Conservation (phyloP, 2,888 invertebrate species). For the Taphrorychus bicolor region DNA sequence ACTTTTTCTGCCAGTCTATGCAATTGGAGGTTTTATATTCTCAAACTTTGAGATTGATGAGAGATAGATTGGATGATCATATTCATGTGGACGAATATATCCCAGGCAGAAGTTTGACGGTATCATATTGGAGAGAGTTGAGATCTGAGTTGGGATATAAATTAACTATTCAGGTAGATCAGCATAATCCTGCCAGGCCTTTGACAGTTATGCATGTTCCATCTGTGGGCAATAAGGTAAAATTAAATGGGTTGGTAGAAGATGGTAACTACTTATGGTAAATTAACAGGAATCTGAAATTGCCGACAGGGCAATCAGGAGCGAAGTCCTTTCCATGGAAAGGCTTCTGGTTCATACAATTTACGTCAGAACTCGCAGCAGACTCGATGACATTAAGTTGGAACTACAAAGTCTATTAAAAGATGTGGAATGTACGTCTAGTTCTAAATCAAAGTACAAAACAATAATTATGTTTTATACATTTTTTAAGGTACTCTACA, state of each 20-base stretch:
- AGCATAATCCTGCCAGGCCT: conserved; percentile 78
- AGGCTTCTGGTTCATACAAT: conserved; percentile 93
- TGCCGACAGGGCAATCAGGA: conserved; percentile 80
- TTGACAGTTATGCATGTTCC: conserved; percentile 75
- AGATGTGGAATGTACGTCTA: conserved; percentile 72
- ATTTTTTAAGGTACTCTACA: conserved; percentile 75
- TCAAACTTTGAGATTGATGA: conserved; percentile 85
- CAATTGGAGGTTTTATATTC: conserved; percentile 92
- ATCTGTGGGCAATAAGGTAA: conserved; percentile 68
- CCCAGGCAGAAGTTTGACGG: conserved; percentile 85
- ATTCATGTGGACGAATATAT: conserved; percentile 90
- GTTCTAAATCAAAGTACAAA: not conserved
- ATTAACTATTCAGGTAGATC: conserved; percentile 87
- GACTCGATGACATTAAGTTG: conserved; percentile 82
- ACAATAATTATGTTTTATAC: not conserved
- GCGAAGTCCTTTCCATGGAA: conserved; percentile 95
- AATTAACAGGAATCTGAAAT: conserved; percentile 67
- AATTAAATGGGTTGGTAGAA: no score
- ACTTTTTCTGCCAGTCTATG: conserved; percentile 93
- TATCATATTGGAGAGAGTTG: conserved; percentile 95
- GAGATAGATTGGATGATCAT: conserved; percentile 88
- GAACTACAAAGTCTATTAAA: conserved; percentile 75
- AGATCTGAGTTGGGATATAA: conserved; percentile 89
- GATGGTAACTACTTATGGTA: not conserved
- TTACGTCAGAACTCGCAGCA: conserved; percentile 86